A percentile compares a stretch with the other conserved stretches of the same genome.
Evolutionary conservation across 2,888 invertebrate genomes (phyloP).

Genomic region (Lydus trimaculatus): DNA sequence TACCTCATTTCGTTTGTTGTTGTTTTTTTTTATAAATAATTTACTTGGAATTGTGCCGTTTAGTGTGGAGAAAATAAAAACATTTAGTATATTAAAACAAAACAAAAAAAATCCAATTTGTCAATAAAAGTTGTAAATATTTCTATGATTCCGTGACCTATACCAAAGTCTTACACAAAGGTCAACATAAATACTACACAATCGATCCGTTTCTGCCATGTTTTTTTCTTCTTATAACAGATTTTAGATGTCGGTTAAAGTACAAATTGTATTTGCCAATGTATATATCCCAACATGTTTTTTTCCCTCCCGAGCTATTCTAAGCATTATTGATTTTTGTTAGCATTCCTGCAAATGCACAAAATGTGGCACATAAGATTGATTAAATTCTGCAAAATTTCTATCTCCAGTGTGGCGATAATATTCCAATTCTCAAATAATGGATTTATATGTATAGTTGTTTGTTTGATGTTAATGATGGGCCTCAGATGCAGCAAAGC

Average conservation of each 20-base stretch:
- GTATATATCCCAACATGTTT: too few relatives aligned
- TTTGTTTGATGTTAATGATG: too few relatives aligned
- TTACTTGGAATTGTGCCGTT: background rate
- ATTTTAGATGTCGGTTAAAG: background rate
- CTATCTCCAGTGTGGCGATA: too few relatives aligned
- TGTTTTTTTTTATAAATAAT: background rate
- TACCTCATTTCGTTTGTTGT: background rate
- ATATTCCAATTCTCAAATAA: too few relatives aligned
- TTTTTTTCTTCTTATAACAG: background rate
- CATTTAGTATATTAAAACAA: background rate
- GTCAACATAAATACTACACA: background rate
- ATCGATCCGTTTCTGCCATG: background rate
- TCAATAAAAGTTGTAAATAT: background rate
- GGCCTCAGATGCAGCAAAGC: too few relatives aligned
- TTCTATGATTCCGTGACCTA: background rate
- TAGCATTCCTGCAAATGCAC: too few relatives aligned
- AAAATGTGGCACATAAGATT: too few relatives aligned
- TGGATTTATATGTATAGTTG: too few relatives aligned
- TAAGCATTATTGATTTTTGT: too few relatives aligned
- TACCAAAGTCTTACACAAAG: conserved; percentile 3
- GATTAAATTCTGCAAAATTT: too few relatives aligned
- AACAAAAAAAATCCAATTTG: background rate
- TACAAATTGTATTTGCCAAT: background rate
- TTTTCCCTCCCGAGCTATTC: too few relatives aligned
- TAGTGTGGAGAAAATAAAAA: too few relatives aligned